phyloP scores from a whole-genome alignment of 92 coral and sea anemone genomes.

The Umimayanthus chanpuru region DNA sequence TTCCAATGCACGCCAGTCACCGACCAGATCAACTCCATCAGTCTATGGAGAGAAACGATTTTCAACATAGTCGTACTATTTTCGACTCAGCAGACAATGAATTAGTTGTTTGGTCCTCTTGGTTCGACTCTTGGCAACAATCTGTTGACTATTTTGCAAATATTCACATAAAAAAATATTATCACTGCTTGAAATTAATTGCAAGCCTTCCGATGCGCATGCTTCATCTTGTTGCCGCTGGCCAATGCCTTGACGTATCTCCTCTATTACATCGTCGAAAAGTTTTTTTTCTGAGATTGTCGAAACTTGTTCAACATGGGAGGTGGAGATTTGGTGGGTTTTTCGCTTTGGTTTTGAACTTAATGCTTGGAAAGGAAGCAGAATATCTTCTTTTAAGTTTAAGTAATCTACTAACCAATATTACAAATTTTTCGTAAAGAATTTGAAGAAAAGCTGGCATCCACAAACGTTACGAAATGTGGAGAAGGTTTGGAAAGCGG shows the following conservation, averaged over 20 bases:
- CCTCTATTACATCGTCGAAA: background rate
- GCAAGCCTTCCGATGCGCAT: background rate
- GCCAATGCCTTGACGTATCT: background rate
- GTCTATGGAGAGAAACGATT: background rate
- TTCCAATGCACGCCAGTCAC: background rate
- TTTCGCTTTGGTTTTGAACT: background rate
- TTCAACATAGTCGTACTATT: background rate
- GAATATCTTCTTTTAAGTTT: background rate
- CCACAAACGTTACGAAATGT: slow-evolving; percentile 99
- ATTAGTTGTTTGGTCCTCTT: slow-evolving; percentile 1
- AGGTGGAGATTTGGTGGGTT: slow-evolving; percentile 98
- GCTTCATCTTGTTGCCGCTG: slow-evolving; percentile 10
- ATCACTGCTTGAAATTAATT: no score
- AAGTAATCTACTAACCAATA: background rate
- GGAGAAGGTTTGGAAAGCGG: slow-evolving; percentile 99
- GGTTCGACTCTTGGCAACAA: background rate
- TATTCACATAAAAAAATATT: no score
- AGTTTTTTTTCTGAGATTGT: background rate
- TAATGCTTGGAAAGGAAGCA: background rate
- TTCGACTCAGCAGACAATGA: background rate
- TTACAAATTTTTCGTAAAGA: slow-evolving; percentile 60
- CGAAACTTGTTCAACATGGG: slow-evolving; percentile 70
- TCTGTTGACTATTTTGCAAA: background rate
- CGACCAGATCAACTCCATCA: background rate
- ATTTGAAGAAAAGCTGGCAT: slow-evolving; percentile 99